Conservation (phyloP, 2,113 vertebrate species). For the Ameiurus melas region DNA sequence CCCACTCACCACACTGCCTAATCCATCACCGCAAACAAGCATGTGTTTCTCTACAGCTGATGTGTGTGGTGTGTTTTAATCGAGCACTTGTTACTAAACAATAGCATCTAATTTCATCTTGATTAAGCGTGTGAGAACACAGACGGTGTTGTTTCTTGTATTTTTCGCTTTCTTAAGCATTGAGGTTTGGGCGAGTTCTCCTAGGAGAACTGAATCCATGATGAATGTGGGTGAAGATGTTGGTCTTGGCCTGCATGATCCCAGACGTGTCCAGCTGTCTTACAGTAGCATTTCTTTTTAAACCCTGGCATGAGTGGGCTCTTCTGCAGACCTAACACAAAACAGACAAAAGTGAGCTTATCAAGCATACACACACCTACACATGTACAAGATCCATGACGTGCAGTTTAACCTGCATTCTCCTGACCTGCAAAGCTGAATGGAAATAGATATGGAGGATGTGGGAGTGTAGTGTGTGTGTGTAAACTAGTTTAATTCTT, state of each 20-base stretch:
- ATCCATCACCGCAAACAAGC: conserved; percentile 40
- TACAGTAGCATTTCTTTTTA: neutral
- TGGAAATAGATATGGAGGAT: conserved; percentile 17
- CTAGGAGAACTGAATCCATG: neutral
- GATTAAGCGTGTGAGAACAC: neutral
- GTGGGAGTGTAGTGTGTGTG: neutral
- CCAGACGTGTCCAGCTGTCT: conserved; percentile 1
- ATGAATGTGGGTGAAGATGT: conserved; percentile 6
- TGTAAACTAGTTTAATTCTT: conserved; percentile 12
- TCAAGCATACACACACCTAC: neutral
- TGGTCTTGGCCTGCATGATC: neutral
- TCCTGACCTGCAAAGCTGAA: conserved; percentile 3
- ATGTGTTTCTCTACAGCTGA: conserved; percentile 39
- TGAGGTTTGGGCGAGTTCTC: neutral
- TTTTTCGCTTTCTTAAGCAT: neutral
- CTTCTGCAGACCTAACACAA: conserved; percentile 21
- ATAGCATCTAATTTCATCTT: conserved; percentile 28
- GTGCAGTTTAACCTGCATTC: conserved; percentile 31
- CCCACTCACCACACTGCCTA: conserved; percentile 44
- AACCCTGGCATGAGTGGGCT: conserved; percentile 5
- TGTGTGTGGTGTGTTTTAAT: conserved; percentile 14
- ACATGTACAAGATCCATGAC: neutral
- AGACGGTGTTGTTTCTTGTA: neutral
- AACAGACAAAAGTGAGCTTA: conserved; percentile 31
- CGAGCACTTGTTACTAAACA: conserved; percentile 26